Evolutionary conservation across 1,140 invertebrate genomes (phyloP).

Genomic region (Drosophila rufa): DNA sequence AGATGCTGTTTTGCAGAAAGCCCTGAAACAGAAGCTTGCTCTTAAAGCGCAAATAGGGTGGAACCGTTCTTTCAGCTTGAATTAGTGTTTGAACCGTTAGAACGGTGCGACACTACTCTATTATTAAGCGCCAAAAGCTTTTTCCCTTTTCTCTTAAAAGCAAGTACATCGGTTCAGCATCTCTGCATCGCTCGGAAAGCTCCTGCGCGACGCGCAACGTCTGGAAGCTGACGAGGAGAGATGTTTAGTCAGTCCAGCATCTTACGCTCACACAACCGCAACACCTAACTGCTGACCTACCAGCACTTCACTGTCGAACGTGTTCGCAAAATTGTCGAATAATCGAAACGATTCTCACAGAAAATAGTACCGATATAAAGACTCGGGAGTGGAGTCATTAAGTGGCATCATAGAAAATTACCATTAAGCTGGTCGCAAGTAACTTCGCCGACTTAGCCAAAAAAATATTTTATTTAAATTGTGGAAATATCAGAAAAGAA

Average conservation of each 20-base stretch:
- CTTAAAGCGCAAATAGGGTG: not conserved
- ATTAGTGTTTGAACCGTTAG: constrained; percentile 1
- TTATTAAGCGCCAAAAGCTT: constrained; percentile 19
- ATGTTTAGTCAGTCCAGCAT: constrained; percentile 47
- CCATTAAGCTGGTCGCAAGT: not conserved
- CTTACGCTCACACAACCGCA: constrained; percentile 3
- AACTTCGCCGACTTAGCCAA: not conserved
- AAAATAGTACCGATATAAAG: not conserved
- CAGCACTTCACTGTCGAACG: not conserved
- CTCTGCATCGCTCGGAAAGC: constrained; percentile 25
- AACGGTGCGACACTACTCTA: constrained; percentile 31
- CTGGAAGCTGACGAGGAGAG: constrained; percentile 7
- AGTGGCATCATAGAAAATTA: not conserved
- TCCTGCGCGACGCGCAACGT: constrained; percentile 23
- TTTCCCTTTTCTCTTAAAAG: constrained; percentile 47
- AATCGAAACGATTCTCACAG: not conserved
- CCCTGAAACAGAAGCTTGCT: not conserved
- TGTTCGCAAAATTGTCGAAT: not conserved
- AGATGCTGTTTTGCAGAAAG: constrained; percentile 6
- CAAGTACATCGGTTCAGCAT: constrained; percentile 16
- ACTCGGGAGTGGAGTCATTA: not conserved
- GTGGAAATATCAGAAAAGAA: not conserved
- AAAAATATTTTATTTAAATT: not conserved
- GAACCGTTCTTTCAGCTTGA: not conserved
- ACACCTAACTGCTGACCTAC: not conserved